Evolutionary conservation across 2,888 invertebrate genomes (phyloP), one percentile per base, ranked within the genome.

Genomic region (Amblyteles armatorius): DNA sequence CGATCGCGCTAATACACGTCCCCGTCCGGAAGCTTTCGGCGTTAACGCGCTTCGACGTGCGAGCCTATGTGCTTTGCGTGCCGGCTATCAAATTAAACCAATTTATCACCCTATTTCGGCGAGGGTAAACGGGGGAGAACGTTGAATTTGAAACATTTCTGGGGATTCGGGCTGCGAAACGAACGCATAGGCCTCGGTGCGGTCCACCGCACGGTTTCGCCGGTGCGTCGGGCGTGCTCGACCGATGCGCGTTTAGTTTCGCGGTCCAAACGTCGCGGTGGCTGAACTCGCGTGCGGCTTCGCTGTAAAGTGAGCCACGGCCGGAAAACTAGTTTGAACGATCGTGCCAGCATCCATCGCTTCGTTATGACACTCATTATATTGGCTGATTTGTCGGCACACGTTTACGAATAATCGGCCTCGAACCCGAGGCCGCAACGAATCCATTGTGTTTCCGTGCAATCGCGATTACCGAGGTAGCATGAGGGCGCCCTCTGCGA

Each of bases 321-420:
- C 3, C 40, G 40, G 22, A 40, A 22, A 67, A 36, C 19, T n/a
- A 67, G 36, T 50, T 65, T 6, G 26, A 67, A 52, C 72, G 57
- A 57, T 72, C 22, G 13, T 13, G 55, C 50, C 50, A 29, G 33
- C 71, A 71, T 71, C 19, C 26, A n/a, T 71, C 26, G 16, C 22
- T 44, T 52, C 48, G 71, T 36, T 79, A 33, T 72, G 50, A 57
- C 33, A 33, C 6, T 72, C 48, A 22, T 36, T 48, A 65, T 52
- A 52, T 65, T n/a, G 69, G 55, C 69, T 29, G 79, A 69, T 79
- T 74, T 63, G 60, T 9, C 22, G 79, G 22, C 29, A 33, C 29
- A 22, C n/a, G 57, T 79, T 79, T 5, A 44, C 57, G 84, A 60
- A 79, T 84, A 82, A 84, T 82, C 82, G 77, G 76, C 40, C 68